Evolutionary conservation across 2,113 vertebrate species (phyloP).

Genomic region (Crypturellus undulatus): DNA sequence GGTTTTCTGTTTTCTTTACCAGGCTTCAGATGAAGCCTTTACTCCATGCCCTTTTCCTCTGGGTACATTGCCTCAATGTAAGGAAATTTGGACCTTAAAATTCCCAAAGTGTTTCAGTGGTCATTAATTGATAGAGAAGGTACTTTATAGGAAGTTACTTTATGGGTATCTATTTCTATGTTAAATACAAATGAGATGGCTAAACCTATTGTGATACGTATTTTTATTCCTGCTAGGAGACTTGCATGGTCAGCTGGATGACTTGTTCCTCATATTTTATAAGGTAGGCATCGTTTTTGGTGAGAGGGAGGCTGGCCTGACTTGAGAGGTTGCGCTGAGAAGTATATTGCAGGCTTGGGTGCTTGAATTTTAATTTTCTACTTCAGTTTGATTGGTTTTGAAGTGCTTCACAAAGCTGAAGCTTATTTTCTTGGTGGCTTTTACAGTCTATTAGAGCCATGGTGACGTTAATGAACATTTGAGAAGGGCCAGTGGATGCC

Average conservation of each 20-base stretch:
- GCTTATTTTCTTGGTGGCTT: neutral
- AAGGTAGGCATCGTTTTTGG: constrained; percentile 44
- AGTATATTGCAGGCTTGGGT: rapidly evolving
- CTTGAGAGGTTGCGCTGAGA: neutral
- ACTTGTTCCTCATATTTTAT: constrained; percentile 78
- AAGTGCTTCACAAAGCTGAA: neutral
- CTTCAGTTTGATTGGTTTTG: neutral
- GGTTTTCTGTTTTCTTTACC: neutral
- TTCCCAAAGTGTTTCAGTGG: neutral
- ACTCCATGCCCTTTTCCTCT: neutral
- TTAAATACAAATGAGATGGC: neutral
- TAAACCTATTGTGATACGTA: neutral
- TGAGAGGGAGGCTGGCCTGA: neutral
- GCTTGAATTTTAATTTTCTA: rapidly evolving
- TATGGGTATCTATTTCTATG: neutral
- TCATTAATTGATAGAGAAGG: neutral
- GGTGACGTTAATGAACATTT: rapidly evolving
- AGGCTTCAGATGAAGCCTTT: neutral
- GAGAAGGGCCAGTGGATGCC: neutral
- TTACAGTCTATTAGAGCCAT: neutral
- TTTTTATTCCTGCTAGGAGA: constrained; percentile 83
- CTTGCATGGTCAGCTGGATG: constrained; percentile 92
- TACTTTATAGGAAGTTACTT: neutral
- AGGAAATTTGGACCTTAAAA: neutral
- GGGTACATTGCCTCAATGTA: neutral